Evolutionary conservation across 2,888 invertebrate genomes (phyloP), one percentile per base, ranked within the genome.

Genomic region (Theretra japonica): DNA sequence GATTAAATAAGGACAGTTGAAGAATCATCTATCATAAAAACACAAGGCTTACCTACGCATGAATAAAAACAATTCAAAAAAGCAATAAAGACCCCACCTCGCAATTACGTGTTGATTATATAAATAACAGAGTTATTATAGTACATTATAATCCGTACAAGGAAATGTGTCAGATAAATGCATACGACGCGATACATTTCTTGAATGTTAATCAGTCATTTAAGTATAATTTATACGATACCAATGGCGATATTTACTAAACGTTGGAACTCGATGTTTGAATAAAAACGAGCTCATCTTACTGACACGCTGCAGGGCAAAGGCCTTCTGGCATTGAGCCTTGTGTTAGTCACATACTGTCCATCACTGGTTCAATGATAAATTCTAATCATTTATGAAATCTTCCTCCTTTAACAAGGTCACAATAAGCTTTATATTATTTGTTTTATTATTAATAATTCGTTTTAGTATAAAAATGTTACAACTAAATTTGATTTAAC

Each of bases 81-180:
- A 80, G 85, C 81, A 83, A 86, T 88, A 86, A 85, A 82, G 82
- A 84, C 88, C 89, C 88, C 90, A 88, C 88, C 88, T 87, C 76
- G 86, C 87, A 88, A 89, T 90, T 90, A 90, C 84, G 79, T 81
- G 81, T 84, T 82, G 83, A 88, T 89, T 88, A 87, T 86, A 82
- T 84, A 82, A 82, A 83, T 83, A 82, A 79, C 80, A 82, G 59
- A 71, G 75, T 76, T 79, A 81, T 79, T 78, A 81, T 74, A 76
- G 75, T 72, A 76, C 70, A 70, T 73, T 58, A 81, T 80, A 72
- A 76, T 79, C 84, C 80, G 70, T 83, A 83, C 80, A 86, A 82
- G 86, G 86, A 81, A 86, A 86, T 82, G 79, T 74, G 72, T 33
- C 57, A 56, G 71, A 71, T 69, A 71, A 70, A 60, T 69, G 30